Evolutionary conservation across 2,888 invertebrate genomes (phyloP), one percentile per base, ranked within the genome.

Genomic region (Elgonia sp.): DNA sequence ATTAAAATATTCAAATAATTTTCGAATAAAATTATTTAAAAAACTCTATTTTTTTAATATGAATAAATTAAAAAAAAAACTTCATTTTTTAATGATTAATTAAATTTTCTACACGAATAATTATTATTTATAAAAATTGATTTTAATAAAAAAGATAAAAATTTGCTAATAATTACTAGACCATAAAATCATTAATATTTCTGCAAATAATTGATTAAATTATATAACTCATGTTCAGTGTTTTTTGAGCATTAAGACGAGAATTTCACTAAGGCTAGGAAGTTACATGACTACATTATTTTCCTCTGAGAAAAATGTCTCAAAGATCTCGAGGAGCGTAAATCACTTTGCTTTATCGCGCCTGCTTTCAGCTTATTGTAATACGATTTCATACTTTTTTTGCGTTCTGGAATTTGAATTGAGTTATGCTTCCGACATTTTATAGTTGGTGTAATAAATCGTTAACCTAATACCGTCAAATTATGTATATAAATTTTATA

Each of bases 271-370:
- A 7, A 21, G 18, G 29, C 57, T 40, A 82, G 82, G 82, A 75
- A 83, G 67, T 83, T 83, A 75, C 67, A 83, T 67, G 75, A 83
- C 70, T 63, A 50, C 72, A 72, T 77, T 63, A 77, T 77, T 77
- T 83, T 83, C 21, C 42, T n/a, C 57, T 29, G 46, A 21, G 55
- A 82, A 82, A 82, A 72, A 82, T 65, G 72, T 81, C 62, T 81
- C 72, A 63, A 62, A 69, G 69, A 57, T 57, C 69, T 40, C 40
- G 20, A 5, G 16, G 70, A 70, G 80, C 46, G 80, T 70, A 80
- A 80, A 80, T 80, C 80, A 80, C 42, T 53, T 29, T 20, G 46
- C 42, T 70, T 60, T 80, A 70, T 80, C 70, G 39, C 42, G 37
- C 39, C 50, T 67, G 40, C 62, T 70, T 80, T 62, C 70, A 70